Conservation (phyloP, 2,113 vertebrate species). For the Scartelaos histophorus region DNA sequence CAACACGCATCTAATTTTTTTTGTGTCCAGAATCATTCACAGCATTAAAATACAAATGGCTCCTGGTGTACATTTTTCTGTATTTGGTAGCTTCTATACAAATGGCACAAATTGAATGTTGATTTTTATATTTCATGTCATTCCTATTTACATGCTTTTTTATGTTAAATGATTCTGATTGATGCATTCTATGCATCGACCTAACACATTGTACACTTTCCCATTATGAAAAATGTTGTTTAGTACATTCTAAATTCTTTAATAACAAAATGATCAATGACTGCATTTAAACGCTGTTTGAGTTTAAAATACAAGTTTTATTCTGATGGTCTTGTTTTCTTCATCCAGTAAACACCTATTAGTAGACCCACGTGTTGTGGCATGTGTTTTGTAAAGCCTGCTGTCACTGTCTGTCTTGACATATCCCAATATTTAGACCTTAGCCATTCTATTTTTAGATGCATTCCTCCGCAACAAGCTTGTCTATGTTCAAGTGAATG, state of each 20-base stretch:
- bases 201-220: no score
- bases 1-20: not conserved
- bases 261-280: no score
- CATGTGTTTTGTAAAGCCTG: conserved; percentile 53
- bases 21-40: not conserved
- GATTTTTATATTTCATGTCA: not conserved
- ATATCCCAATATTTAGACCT: conserved; percentile 34
- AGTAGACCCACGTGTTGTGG: conserved; percentile 42
- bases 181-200: no score
- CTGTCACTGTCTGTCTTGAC: conserved; percentile 59
- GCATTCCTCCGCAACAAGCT: conserved; percentile 37
- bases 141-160: not conserved
- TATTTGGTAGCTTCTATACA: not conserved
- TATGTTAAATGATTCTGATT: no score
- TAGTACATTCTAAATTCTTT: no score
- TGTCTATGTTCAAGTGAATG: not conserved
- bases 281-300: no score
- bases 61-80: not conserved
- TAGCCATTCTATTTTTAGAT: conserved; percentile 68
- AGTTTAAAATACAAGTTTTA: not conserved
- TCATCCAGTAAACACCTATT: not conserved
- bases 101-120: not conserved
- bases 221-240: no score
- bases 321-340: not conserved
- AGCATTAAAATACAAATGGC: not conserved